phyloP scores from a whole-genome alignment of 2,888 invertebrate species.

The Iphiclides podalirius region DNA sequence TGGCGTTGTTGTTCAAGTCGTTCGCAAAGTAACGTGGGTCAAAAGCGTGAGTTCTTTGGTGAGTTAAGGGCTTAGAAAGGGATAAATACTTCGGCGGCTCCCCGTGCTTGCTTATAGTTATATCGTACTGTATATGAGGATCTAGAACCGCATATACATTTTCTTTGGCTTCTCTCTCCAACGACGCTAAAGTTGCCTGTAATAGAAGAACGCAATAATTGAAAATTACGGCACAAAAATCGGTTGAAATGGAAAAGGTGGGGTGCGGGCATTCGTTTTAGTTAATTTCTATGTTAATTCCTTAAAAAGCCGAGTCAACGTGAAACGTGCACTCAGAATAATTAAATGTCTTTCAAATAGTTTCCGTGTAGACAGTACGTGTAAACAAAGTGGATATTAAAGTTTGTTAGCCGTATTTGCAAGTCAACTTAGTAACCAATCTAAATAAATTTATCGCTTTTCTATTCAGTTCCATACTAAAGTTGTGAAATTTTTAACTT shows the following conservation, averaged over 20 bases:
- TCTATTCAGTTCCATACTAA: background rate
- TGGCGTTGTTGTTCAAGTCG: slow-evolving; percentile 60
- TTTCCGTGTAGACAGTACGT: slow-evolving; percentile 35
- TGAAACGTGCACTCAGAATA: slow-evolving; percentile 41
- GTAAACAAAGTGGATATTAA: slow-evolving; percentile 19
- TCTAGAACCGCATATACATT: slow-evolving; percentile 78
- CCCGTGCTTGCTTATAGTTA: slow-evolving; percentile 76
- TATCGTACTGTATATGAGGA: slow-evolving; percentile 78
- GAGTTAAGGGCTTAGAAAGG: slow-evolving; percentile 73
- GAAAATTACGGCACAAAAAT: background rate
- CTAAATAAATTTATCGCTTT: slow-evolving; percentile 1
- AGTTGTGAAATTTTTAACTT: too few relatives aligned
- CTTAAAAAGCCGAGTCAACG: slow-evolving; percentile 30
- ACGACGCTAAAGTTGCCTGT: slow-evolving; percentile 70
- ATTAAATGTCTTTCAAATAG: slow-evolving; percentile 39
- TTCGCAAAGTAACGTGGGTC: slow-evolving; percentile 54
- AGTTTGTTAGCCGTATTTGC: background rate
- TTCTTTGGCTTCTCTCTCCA: slow-evolving; percentile 79
- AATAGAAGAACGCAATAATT: slow-evolving; percentile 31
- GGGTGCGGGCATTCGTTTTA: slow-evolving; percentile 1
- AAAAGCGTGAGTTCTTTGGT: slow-evolving; percentile 73
- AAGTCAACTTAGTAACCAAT: slow-evolving; percentile 8
- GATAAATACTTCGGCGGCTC: slow-evolving; percentile 76
- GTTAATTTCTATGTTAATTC: slow-evolving; percentile 32
- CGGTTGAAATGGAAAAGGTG: background rate